phyloP scores from a whole-genome alignment of 1,140 invertebrate species.

The Trialeurodes vaporariorum region DNA sequence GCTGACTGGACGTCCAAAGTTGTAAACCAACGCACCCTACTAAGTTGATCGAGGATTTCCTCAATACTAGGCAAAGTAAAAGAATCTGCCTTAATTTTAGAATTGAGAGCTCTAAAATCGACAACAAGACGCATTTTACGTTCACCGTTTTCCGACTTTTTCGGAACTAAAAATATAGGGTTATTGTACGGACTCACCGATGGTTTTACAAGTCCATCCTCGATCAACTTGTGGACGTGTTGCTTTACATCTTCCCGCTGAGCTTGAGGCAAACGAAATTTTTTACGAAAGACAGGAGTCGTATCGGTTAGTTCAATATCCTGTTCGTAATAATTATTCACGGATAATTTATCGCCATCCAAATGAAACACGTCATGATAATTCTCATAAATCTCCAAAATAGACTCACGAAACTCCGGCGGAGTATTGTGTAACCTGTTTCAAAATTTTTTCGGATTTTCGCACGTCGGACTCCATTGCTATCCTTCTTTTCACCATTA shows the following conservation, averaged over 20 bases:
- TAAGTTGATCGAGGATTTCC: conserved; percentile 35
- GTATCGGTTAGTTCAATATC: conserved; percentile 20
- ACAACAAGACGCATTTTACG: conserved; percentile 18
- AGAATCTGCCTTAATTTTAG: conserved; percentile 26
- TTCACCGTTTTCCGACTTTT: background rate
- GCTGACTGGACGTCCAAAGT: conserved; percentile 38
- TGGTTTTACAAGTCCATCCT: conserved; percentile 11
- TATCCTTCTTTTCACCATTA: too few relatives aligned
- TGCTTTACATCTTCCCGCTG: conserved; percentile 29
- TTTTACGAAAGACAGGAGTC: conserved; percentile 22
- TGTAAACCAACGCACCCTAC: conserved; percentile 33
- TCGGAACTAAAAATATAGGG: conserved; percentile 13
- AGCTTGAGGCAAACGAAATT: conserved; percentile 29
- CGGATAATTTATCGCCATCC: background rate
- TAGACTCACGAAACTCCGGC: background rate
- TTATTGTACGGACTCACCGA: conserved; percentile 16
- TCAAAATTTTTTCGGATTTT: background rate
- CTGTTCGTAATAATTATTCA: conserved; percentile 19
- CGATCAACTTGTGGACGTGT: conserved; percentile 25
- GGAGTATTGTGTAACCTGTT: too few relatives aligned
- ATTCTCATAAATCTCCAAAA: background rate
- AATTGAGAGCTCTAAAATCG: conserved; percentile 24
- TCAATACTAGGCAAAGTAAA: conserved; percentile 43
- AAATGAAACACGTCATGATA: background rate
- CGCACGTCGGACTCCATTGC: too few relatives aligned